Evolutionary conservation across 2,113 vertebrate genomes (phyloP).

Genomic region (Furnarius figulus): DNA sequence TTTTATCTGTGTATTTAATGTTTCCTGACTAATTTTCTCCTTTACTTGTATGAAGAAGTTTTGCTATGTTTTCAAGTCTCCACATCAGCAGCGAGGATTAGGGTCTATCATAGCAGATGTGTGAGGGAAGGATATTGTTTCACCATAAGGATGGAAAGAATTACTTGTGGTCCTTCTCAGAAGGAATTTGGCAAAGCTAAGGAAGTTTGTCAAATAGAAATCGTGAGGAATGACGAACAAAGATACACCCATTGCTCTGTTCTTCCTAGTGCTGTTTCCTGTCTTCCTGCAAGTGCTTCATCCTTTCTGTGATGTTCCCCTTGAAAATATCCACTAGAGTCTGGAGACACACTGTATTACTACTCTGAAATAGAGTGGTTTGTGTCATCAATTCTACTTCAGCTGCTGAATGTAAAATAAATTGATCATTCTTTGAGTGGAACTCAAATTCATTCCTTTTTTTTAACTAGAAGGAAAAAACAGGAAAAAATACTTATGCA

Average conservation of each 20-base stretch:
- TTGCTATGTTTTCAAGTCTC: background rate
- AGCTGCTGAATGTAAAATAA: background rate
- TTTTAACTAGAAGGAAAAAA: background rate
- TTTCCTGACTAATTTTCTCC: background rate
- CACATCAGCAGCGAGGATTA: background rate
- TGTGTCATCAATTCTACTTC: slow-evolving; percentile 17
- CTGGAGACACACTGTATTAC: background rate
- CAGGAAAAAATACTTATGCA: background rate
- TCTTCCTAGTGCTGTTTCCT: background rate
- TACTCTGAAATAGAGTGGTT: background rate
- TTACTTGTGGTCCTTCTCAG: background rate
- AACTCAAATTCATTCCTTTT: background rate
- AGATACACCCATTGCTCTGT: background rate
- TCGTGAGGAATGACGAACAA: background rate
- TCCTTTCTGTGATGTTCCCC: background rate
- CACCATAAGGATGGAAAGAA: background rate
- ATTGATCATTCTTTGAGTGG: background rate
- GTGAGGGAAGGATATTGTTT: slow-evolving; percentile 3
- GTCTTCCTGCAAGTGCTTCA: background rate
- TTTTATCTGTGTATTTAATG: background rate
- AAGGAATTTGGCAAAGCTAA: slow-evolving; percentile 24
- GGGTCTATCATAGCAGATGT: background rate
- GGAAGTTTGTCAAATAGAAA: background rate
- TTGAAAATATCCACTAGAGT: background rate
- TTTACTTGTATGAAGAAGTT: background rate